A percentile compares a stretch with the other conserved stretches of the same genome.
phyloP scores from a whole-genome alignment of 1,140 invertebrate species.

The Glossosoma conforme region DNA sequence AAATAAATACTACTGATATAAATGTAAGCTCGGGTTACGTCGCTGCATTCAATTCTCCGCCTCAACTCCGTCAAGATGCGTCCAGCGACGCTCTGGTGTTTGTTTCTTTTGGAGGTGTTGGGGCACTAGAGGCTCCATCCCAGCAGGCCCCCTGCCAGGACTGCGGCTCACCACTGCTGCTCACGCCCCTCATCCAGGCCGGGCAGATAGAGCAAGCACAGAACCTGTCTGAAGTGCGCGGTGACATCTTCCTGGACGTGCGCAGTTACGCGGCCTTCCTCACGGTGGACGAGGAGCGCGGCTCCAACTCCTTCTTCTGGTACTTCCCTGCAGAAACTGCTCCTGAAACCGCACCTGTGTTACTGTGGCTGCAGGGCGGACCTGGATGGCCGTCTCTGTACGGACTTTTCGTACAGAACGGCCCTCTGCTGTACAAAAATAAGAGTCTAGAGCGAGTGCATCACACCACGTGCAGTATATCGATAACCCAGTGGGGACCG shows the following conservation, averaged over 20 bases:
- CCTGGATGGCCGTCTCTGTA: conserved; percentile 77
- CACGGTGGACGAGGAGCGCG: conserved; percentile 60
- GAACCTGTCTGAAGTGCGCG: conserved; percentile 37
- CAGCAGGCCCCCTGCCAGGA: conserved; percentile 36
- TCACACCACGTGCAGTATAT: conserved; percentile 77
- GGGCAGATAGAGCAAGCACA: conserved; percentile 42
- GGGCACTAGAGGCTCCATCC: no score
- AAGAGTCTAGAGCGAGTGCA: conserved; percentile 53
- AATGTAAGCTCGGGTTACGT: no score
- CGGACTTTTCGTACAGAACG: conserved; percentile 79
- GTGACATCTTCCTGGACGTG: conserved; percentile 37
- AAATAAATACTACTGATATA: no score
- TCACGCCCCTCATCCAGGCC: conserved; percentile 61
- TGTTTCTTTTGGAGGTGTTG: no score
- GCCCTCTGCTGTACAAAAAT: conserved; percentile 65
- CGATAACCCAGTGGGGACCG: conserved; percentile 83
- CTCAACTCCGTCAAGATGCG: no score
- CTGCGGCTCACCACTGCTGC: conserved; percentile 56
- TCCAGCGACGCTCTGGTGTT: no score
- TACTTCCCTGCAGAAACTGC: conserved; percentile 60
- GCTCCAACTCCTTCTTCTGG: conserved; percentile 75
- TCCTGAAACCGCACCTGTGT: conserved; percentile 52
- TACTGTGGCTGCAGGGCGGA: conserved; percentile 74
- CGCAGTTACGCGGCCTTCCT: conserved; percentile 62
- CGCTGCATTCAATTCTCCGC: no score